Evolutionary conservation across 2,888 invertebrate genomes (phyloP), one percentile per base, ranked within the genome.

Genomic region (Oeneis ivallda): DNA sequence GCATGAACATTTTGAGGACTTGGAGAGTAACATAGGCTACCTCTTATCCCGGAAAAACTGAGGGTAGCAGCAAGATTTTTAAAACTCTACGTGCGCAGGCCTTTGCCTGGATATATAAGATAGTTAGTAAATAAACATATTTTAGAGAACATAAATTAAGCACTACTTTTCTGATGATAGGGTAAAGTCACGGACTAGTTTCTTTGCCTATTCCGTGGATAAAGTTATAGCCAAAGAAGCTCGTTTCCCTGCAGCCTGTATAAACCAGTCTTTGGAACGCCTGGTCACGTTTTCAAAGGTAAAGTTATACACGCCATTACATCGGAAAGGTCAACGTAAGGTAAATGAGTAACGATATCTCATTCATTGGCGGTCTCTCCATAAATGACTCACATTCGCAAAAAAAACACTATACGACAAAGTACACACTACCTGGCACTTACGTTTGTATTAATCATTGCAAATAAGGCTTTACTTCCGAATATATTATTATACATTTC

Each of bases 331-430:
- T 79, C 82, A 76, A 64, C 50, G 60, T 76, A 71, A 80, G 79
- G 82, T 80, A 83, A 83, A 81, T 75, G 75, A 78, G 70, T 67
- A 71, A 73, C 71, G 64, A 71, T 71, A 74, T 74, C 74, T 77
- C 75, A 75, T 79, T 82, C 82, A 84, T 83, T 84, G 81, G 81
- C 70, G 77, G 83, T 70, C 78, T 62, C 69, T 66, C 61, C 62
- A 66, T 62, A n/a, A n/a, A 77, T 86, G 85, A 87, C 74, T 87
- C 87, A 87, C 26, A 5, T 32, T 32, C n/a, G 45, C 57, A 82
- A 83, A 66, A 83, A 82, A 67, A 59, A 54, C 9, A 43, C 61
- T 34, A 65, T 63, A 71, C 66, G 32, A 61, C 59, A 64, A 19
- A 41, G 39, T 34, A 64, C 11, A 49, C 41, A 54, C 13, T 10